Evolutionary conservation across 2,797 vertebrate species (phyloP), one percentile per base, ranked within the genome.

Genomic region (Octomys mimax): DNA sequence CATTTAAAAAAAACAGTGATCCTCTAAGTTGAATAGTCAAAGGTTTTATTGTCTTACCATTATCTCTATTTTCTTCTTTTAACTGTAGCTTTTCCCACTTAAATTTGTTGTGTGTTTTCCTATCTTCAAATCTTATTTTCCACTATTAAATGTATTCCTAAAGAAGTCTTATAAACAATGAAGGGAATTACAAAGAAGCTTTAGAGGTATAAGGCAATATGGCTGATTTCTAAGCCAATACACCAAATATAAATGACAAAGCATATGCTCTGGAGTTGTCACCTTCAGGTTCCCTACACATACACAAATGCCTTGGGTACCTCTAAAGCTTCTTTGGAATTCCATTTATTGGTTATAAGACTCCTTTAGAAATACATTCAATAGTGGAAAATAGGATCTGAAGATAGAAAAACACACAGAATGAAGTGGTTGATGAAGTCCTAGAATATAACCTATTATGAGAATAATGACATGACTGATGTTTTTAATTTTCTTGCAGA

Each of bases 31-130:
- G 70, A 79, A 81, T 70, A 2, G 14, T 87, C 66, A 77, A 70
- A 87, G 12, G 22, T 42, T 94, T 59, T 87, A 89, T 42, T 96
- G 18, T 59, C n/a, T 92, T 78, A 71, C 4, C 24, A 88, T 92
- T 88, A 85, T 1, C 28, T 77, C 5, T 87, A n/a, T 33, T 87
- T 66, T 93, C 21, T 91, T 80, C 83, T 91, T 73, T 91, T 75
- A 39, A 22, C 5, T 61, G 83, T 96, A 71, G 24, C 2, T 95
- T 95, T 87, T 85, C 36, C 64, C 49, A 39, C 21, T 80, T 78
- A 78, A 22, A 36, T 54, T 68, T 87, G 52, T 57, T 73, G n/a
- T 88, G 14, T 4, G 42, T 78, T 79, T 81, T 81, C 91, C 64
- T 92, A 79, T 77, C 78, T 79, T 62, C 62, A 70, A 4, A 54